Evolutionary conservation across 2,888 invertebrate species (phyloP), one percentile per base, ranked within the genome.

Genomic region (Biston stratarius): DNA sequence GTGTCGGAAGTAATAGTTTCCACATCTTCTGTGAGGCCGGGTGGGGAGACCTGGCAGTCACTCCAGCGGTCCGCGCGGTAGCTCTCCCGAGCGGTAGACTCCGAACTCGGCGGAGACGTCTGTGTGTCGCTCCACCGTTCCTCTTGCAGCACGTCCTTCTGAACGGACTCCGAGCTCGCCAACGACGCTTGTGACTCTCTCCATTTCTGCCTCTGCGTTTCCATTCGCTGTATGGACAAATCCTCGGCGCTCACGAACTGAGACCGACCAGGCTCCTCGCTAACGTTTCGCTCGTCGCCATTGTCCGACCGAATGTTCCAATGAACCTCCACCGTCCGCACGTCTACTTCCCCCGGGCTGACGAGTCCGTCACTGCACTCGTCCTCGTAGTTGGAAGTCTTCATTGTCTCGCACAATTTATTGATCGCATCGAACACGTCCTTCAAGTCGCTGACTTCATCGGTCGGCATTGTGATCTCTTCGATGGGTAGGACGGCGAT

Each of bases 401-500:
- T 89, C 94, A 94, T 94, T 0, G 89, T 91, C 52, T 93, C 94
- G 80, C 94, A 94, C 6, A 94, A 83, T 61, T 86, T 83, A 76
- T 94, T 94, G 76, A 94, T 94, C 0, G 94, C 94, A 77, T 94
- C 94, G 77, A 94, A 90, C 24, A 94, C 94, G 76, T 94, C 94
- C 6, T 85, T 78, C 5, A 94, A 75, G 56, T 93, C 93, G 82
- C 90, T 88, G 74, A 92, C 88, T 76, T 90, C 92, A 24, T 83
- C 87, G 1, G 82, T 70, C 9, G 91, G 87, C 74, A 91, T 82
- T 33, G 78, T 52, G 14, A 82, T 77, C 36, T 86, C 81, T 52
- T 89, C 89, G 12, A 88, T 86, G n/a, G 89, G 89, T 2, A 90
- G 81, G 0, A 79, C 68, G 48, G 73, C 49, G 40, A 69, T 63